Evolutionary conservation across 2,888 invertebrate species (phyloP), one percentile per base, ranked within the genome.

Genomic region (Drosophila birchii): DNA sequence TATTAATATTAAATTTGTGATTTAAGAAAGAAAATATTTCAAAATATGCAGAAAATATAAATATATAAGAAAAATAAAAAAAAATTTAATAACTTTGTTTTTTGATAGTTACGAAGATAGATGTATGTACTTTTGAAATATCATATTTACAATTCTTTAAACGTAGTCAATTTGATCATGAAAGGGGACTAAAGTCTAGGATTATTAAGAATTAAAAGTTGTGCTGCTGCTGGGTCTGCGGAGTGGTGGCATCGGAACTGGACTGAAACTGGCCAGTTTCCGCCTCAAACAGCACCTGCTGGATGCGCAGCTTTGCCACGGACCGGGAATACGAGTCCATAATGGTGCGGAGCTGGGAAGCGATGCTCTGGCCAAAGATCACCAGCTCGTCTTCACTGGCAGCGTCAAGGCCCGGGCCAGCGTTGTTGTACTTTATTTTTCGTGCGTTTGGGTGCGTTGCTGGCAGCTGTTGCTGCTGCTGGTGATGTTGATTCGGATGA

Each of bases 251-350:
- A 5, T 68, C 67, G 14, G 43, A 32, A 54, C 62, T 86, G 45
- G 45, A 1, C 34, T 84, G 63, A 18, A 85, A 86, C 32, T 81
- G 88, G 0, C 91, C 91, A 4, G 90, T 91, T 68, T 91, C 91
- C 0, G 91, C 91, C 73, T 91, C 89, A 43, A 91, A 91, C 20
- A 91, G 78, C 5, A 91, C 90, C 72, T 91, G 90, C 64, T 91
- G 91, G 36, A 91, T 91, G 70, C 91, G 90, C 12, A 91, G 76
- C 74, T 91, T 91, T 12, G 91, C 91, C 20, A 90, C 79, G 2
- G 91, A 88, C 3, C 91, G 82, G 1, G 90, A 82, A 79, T 91
- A 91, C 0, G 84, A 39, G 68, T 91, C 91, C 12, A 82, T 62
- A 32, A 90, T 82, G 16, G 81, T 74, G 14, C 90, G 86, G 49